Base-by-base conservation (phyloP, 2,797 vertebrate species). In the Parotocinclus haroldoi region DNA sequence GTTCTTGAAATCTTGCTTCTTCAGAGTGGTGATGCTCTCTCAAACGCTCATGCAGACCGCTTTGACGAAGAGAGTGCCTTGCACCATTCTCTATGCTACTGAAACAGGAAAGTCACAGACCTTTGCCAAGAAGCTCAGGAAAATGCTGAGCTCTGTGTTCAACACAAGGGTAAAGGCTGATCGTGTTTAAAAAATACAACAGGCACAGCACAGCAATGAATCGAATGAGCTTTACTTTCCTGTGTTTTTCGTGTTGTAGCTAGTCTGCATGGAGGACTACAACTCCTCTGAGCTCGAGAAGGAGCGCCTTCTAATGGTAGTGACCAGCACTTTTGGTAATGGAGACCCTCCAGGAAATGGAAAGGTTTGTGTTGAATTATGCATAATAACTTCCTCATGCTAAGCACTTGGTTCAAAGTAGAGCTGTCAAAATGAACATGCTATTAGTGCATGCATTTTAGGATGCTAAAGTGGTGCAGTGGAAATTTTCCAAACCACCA, bases 321-420 rank as follows among this genome's bases (percentile, higher is more conserved):
- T 94, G 68, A 91, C 91, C 3, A 94, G 93, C 81, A 94, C 93
- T 0, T 94, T 94, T 48, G 93, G 93, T 67, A 94, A 90, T 4
- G 93, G 93, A 65, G 90, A 91, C 64, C 84, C 86, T 57, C 93
- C 93, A 1, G 78, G 81, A 72, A 94, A 94, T 0, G 93, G 92
- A 75, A 88, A 92, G 89, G 93, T 93, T 80, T 70, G 59, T 12
- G 39, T 9, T 51, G 12, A 19, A 11, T 19, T 13, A 45, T 42
- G 40, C 10, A 42, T 9, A 8, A 42, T 9, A 9, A 42, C 7
- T 3, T 1, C 40, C 40, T 40, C 38, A 40, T 9, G 9, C 40
- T 27, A 27, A 27, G 27, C 27, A 27, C 2, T 27, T 2, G 2
- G 27, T 27, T 27, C 27, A 27, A 27, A 2, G 2, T 2, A 27